Evolutionary conservation across 2,797 vertebrate genomes (phyloP), one percentile per base, ranked within the genome.

Genomic region (Notoglanidium macrostoma): DNA sequence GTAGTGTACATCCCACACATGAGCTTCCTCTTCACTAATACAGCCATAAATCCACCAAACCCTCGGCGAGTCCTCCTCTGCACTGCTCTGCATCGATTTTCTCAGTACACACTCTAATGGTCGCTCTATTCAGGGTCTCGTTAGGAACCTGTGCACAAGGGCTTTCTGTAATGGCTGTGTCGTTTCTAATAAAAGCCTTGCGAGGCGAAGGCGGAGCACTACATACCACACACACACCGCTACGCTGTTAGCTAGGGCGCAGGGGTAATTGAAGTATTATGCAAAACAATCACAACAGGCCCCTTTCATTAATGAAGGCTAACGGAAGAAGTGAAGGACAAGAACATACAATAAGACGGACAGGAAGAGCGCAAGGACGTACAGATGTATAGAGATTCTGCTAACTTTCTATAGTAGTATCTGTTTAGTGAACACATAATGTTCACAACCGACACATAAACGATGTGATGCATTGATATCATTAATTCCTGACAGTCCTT

Each of bases 261-360:
- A 40, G 84, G 89, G 89, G 85, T 90, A 91, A 92, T 90, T 91
- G 88, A 85, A 86, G 90, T 88, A 91, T 91, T 91, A 91, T 91
- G 90, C 90, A 92, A 87, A 90, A 89, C 90, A 90, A 89, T 90
- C 79, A 86, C 86, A 87, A 84, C 87, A 88, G 46, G 87, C 84
- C 87, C 74, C n/a, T 78, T 44, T 54, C 61, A 84, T 74, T 78
- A 85, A 86, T 81, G 82, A 72, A 85, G 54, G 54, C 63, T 78
- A 68, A 63, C 29, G 14, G 59, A 65, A 83, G 54, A 63, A 32
- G 17, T 23, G 57, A 44, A 59, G 72, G 79, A 83, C 79, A 80
- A 55, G 83, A 63, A 57, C 29, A 26, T 26, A 12, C 15, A 26
- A 14, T 49, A 40, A 54, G 40, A 78, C 1, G 40, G 14, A 26